Percentiles rank a stretch among this genome's conserved stretches.
phyloP scores from a whole-genome alignment of 2,113 vertebrate species.

The Sminthopsis crassicaudata region DNA sequence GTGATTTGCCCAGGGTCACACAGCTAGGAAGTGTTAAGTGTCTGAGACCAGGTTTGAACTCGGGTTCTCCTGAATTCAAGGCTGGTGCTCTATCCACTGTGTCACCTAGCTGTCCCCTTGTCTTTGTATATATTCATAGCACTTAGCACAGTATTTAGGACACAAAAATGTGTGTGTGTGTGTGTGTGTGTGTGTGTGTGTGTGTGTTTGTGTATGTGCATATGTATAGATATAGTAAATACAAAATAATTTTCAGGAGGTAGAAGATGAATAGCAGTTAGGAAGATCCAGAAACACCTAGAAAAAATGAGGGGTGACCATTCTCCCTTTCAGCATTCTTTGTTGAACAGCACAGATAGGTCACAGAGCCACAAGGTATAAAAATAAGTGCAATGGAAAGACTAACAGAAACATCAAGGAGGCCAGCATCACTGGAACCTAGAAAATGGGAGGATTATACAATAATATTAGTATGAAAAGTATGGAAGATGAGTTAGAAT shows the following conservation, averaged over 20 bases:
- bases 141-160: neutral
- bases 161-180: too few relatives aligned
- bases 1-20: too few relatives aligned
- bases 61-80: too few relatives aligned
- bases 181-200: too few relatives aligned
- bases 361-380: neutral
- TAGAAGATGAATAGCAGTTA: neutral
- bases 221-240: neutral
- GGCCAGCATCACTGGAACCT: neutral
- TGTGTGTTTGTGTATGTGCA: neutral
- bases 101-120: too few relatives aligned
- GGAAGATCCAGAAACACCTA: neutral
- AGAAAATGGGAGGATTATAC: neutral
- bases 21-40: too few relatives aligned
- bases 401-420: neutral
- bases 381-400: neutral
- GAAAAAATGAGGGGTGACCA: neutral
- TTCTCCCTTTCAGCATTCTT: neutral
- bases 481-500: neutral
- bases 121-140: neutral
- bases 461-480: neutral
- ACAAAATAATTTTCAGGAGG: neutral
- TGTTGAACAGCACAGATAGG: fast-evolving
- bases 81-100: too few relatives aligned
- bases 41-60: too few relatives aligned